Evolutionary conservation across 2,797 vertebrate species (phyloP).

Genomic region (Sphaeramia orbicularis): DNA sequence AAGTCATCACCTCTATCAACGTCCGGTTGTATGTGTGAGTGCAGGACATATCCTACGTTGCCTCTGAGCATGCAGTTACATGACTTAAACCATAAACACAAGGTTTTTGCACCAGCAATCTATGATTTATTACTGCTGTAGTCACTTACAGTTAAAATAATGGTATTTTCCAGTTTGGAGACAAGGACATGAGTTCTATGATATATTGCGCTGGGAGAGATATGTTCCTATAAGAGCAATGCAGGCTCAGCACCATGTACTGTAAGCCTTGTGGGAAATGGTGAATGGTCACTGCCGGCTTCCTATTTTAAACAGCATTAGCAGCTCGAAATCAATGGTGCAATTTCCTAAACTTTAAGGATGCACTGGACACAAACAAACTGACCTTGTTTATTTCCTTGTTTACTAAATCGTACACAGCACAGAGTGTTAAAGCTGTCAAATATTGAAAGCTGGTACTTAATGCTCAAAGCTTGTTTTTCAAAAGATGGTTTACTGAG

Average conservation of each 20-base stretch:
- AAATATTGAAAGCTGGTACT: too few species aligned
- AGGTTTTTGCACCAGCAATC: slow-evolving; percentile 32
- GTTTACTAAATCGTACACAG: too few species aligned
- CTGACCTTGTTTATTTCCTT: background rate
- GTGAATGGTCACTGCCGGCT: slow-evolving; percentile 33
- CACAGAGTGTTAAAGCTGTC: too few species aligned
- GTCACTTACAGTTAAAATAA: slow-evolving; percentile 31
- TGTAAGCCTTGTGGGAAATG: slow-evolving; percentile 33
- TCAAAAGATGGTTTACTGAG: too few species aligned
- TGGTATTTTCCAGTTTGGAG: slow-evolving; percentile 25
- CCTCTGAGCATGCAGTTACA: slow-evolving; percentile 24
- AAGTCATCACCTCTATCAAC: slow-evolving; percentile 10
- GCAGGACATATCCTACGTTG: slow-evolving; percentile 2
- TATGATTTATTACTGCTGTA: slow-evolving; percentile 62
- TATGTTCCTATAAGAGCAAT: slow-evolving; percentile 56
- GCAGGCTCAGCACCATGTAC: slow-evolving; percentile 62
- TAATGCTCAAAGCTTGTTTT: too few species aligned
- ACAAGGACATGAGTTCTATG: slow-evolving; percentile 46
- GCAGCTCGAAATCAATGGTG: slow-evolving; percentile 22
- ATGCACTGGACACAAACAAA: slow-evolving; percentile 1
- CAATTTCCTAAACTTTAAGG: slow-evolving; percentile 8
- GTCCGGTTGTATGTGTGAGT: background rate
- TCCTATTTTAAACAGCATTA: slow-evolving; percentile 29
- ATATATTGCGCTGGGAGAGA: slow-evolving; percentile 58
- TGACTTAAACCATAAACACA: slow-evolving; percentile 48